Conservation (phyloP, 2,888 invertebrate genomes). For the Plebejus anna region DNA sequence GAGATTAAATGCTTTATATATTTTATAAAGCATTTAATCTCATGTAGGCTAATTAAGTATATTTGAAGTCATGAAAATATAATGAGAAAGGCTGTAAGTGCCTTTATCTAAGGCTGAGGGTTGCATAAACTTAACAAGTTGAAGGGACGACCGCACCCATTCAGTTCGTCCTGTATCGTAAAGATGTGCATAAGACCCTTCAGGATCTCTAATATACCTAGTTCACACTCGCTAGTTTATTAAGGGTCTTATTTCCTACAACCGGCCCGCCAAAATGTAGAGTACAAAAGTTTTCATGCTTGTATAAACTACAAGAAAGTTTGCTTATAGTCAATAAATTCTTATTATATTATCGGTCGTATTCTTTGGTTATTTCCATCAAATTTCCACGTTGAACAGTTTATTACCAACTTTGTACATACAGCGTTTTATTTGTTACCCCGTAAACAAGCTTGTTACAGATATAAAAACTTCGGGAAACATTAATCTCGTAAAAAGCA, state of each 20-base stretch:
- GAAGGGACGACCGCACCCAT: conserved; percentile 12
- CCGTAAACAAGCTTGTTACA: conserved; percentile 13
- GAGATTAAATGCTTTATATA: neutral
- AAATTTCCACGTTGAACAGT: neutral
- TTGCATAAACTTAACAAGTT: conserved; percentile 13
- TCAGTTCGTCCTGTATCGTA: conserved; percentile 4
- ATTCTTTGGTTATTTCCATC: neutral
- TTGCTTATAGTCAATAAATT: neutral
- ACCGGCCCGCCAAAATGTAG: neutral
- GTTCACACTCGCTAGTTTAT: conserved; percentile 9
- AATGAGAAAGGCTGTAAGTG: neutral
- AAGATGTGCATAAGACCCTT: neutral
- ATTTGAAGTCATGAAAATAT: neutral
- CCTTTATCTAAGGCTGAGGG: neutral
- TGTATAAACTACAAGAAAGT: neutral
- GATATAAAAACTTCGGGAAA: conserved; percentile 26
- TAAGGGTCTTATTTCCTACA: neutral
- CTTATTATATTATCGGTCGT: neutral
- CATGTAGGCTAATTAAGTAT: neutral
- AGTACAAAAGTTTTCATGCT: neutral
- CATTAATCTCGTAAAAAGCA: conserved; percentile 12
- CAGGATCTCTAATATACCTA: neutral
- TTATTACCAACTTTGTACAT: conserved; percentile 7
- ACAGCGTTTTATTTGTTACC: conserved; percentile 7
- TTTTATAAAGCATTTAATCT: neutral